Percentiles rank a stretch among this genome's conserved stretches.
Conservation (phyloP, 2,797 vertebrate species). For the Protosalanx chinensis region DNA sequence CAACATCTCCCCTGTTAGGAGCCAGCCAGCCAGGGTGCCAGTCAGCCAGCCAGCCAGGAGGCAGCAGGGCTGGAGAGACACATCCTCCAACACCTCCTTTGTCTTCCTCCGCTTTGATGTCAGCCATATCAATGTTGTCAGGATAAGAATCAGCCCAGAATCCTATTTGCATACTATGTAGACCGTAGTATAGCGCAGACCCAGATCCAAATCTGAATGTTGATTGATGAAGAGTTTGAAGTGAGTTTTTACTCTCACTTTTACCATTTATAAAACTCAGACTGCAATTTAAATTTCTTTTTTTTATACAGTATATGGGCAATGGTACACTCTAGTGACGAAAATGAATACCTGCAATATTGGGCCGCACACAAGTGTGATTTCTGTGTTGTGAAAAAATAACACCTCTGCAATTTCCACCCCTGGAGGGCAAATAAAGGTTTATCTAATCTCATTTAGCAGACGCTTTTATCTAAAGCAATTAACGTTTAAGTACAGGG, state of each 20-base stretch:
- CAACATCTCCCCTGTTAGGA: neutral
- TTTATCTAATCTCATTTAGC: too few relatives aligned
- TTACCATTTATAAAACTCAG: neutral
- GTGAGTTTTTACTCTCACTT: neutral
- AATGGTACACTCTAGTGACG: neutral
- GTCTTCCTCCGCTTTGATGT: constrained; percentile 62
- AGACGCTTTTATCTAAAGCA: too few relatives aligned
- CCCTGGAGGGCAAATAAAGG: too few relatives aligned
- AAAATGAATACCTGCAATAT: neutral
- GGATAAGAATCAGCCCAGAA: neutral
- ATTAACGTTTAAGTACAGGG: too few relatives aligned
- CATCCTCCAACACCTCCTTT: constrained; percentile 55
- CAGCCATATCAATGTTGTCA: constrained; percentile 41
- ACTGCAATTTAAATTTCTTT: too few relatives aligned
- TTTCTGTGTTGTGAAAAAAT: too few relatives aligned
- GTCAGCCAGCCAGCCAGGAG: neutral
- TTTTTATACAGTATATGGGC: neutral
- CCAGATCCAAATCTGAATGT: neutral
- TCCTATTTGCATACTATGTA: too few relatives aligned
- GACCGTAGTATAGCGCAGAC: too few relatives aligned
- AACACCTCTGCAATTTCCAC: too few relatives aligned
- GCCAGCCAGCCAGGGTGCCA: neutral
- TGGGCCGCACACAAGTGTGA: neutral
- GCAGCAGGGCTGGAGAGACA: constrained; percentile 26
- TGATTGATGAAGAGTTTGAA: neutral